Conservation (phyloP, 2,888 invertebrate species). For the Drosophila meridiana region DNA sequence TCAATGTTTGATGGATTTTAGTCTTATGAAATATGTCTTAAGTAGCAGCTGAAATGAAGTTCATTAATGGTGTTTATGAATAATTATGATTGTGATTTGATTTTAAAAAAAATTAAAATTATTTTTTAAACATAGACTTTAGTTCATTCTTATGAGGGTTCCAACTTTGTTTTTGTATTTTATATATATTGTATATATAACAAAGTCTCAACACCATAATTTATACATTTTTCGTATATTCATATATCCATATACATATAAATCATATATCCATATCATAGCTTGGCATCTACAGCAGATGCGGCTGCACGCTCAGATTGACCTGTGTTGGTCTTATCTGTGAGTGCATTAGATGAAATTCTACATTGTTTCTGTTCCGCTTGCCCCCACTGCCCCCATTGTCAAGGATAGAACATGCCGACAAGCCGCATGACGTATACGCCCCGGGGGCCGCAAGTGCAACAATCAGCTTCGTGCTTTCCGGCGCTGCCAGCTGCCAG, state of each 20-base stretch:
- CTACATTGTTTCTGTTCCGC: slow-evolving; percentile 8
- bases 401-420: slow-evolving; percentile 31
- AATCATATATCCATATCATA: background rate
- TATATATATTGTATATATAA: too few relatives aligned
- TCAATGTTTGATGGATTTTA: background rate
- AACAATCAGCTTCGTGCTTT: slow-evolving; percentile 51
- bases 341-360: slow-evolving; percentile 15
- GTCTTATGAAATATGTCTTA: too few relatives aligned
- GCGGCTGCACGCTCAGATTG: background rate
- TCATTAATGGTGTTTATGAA: too few relatives aligned
- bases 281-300: background rate
- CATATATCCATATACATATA: background rate
- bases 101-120: too few relatives aligned
- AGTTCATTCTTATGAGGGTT: too few relatives aligned
- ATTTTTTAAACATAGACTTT: too few relatives aligned
- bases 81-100: too few relatives aligned
- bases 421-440: slow-evolving; percentile 64
- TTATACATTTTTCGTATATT: background rate
- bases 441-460: slow-evolving; percentile 56
- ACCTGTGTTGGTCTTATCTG: background rate
- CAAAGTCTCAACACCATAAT: background rate
- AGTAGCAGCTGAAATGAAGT: too few relatives aligned
- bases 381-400: background rate
- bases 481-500: slow-evolving; percentile 14
- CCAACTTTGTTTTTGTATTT: too few relatives aligned